Evolutionary conservation across 2,888 invertebrate genomes (phyloP).

Genomic region (Glyphotaelius pellucidus): DNA sequence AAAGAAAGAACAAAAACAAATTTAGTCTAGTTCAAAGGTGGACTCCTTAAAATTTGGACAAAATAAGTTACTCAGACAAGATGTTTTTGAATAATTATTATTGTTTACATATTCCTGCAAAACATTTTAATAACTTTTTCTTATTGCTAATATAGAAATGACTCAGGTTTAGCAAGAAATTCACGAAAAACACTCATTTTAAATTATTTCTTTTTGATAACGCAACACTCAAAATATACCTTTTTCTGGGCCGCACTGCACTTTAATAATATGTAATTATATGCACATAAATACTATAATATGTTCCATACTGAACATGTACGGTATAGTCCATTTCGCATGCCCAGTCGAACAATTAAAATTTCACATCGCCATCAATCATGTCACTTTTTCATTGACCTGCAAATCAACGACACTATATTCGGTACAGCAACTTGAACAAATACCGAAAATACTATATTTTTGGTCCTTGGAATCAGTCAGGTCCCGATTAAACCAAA

Average conservation of each 20-base stretch:
- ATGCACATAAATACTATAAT: background rate
- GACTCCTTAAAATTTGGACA: no score
- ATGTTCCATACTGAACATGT: background rate
- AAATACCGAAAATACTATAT: background rate
- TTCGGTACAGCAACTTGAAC: background rate
- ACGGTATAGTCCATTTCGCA: background rate
- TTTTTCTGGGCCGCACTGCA: background rate
- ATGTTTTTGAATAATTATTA: no score
- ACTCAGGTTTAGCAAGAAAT: no score
- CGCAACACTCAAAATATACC: no score
- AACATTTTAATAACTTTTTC: no score
- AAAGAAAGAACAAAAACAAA: no score
- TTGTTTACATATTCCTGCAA: no score
- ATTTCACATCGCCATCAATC: slow-evolving; percentile 35
- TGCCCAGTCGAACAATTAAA: slow-evolving; percentile 25
- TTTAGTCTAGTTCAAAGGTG: no score
- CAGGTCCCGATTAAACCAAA: background rate
- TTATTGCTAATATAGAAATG: no score
- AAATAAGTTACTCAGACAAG: no score
- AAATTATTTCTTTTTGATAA: no score
- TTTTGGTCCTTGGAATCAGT: background rate
- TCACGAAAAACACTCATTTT: no score
- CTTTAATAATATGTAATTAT: background rate
- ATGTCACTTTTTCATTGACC: slow-evolving; percentile 34
- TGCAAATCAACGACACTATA: slow-evolving; percentile 23